Evolutionary conservation across 2,888 invertebrate genomes (phyloP), one percentile per base, ranked within the genome.

Genomic region (Stenodema calcarata): DNA sequence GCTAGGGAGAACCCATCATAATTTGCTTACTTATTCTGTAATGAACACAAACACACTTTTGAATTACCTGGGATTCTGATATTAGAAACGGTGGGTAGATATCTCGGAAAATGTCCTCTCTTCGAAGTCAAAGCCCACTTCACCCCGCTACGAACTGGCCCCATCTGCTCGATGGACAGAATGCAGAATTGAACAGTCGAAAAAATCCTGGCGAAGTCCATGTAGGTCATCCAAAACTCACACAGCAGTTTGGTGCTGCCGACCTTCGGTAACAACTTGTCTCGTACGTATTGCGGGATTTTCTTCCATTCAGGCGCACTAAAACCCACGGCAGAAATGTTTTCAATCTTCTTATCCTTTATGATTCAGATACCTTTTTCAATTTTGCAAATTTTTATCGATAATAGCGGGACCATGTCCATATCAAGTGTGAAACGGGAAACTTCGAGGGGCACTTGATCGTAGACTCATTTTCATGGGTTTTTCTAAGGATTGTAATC

Each of bases 211-310:
- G 16, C 11, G 18, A 80, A 80, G 18, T 80, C 80, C 18, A 16
- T 14, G 80, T 50, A 80, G 30, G 80, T 54, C 80, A 80, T 80
- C 80, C 80, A 80, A 18, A 80, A 80, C n/a, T 47, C 54, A 16
- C 28, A 28, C 14, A 50, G 16, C 2, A 18, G 50, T 18, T 16
- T 54, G 35, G n/a, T 9, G 50, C 30, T 28, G 30, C 27, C 54
- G 18, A 18, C 23, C 28, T 30, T 27, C 54, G 80, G 80, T 3
- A 80, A n/a, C 80, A 80, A 23, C 80, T 80, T 80, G 16, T 50
- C 80, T 4, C 80, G 50, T 27, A 80, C 4, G 80, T 80, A n/a
- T 80, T 80, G 80, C 80, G 80, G 80, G 27, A 80, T 54, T 50
- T 28, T 28, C 28, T 30, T 50, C 80, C 80, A 80, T 78, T 78